These are phyloP conservation scores for Halcyon chelicuti DNA, from an alignment of 2,797 vertebrate species.

Conservation along the genomic window DNA sequence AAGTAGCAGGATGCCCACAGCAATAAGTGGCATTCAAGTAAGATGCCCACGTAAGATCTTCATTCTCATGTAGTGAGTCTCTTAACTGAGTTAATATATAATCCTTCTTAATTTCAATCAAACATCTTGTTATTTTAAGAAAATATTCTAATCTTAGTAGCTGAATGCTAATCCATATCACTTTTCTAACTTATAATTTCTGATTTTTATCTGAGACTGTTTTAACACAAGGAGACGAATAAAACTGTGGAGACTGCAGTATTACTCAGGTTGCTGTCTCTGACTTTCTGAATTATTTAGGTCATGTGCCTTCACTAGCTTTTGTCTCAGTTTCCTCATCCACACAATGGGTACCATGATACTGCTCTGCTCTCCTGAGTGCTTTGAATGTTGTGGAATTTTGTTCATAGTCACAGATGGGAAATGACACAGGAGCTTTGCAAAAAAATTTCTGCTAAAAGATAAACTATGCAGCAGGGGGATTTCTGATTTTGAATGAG, in stretches of 20 bases:
- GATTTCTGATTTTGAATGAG: background rate
- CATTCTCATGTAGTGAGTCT: background rate
- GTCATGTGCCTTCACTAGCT: background rate
- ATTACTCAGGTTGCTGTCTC: background rate
- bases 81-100: background rate
- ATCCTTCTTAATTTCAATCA: background rate
- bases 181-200: background rate
- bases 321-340: background rate
- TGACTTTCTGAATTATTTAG: background rate
- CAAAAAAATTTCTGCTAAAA: background rate
- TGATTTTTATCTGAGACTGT: background rate
- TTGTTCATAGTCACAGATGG: background rate
- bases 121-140: background rate
- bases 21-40: background rate
- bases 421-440: background rate
- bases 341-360: background rate
- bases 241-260: background rate
- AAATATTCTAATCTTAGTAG: background rate
- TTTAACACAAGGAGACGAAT: background rate
- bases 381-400: background rate
- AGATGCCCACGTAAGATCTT: background rate
- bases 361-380: background rate
- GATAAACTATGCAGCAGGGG: background rate
- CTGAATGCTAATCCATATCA: background rate
- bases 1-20: background rate